Conservation (phyloP, 1,140 invertebrate genomes). For the Wasmannia auropunctata region DNA sequence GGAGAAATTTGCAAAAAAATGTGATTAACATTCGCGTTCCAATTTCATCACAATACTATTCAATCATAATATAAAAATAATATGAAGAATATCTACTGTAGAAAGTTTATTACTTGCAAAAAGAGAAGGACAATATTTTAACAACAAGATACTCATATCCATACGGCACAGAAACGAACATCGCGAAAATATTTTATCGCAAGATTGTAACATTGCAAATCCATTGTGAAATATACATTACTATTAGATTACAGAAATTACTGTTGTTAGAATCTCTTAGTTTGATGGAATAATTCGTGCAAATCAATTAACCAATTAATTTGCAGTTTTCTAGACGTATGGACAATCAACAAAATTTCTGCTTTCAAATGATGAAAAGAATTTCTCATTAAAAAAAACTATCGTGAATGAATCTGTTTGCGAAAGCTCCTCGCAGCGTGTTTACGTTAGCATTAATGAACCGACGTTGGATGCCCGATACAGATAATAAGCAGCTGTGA, state of each 20-base stretch:
- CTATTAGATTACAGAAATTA: neutral
- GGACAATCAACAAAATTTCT: neutral
- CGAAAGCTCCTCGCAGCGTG: neutral
- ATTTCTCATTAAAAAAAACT: slow-evolving; percentile 7
- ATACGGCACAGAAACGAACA: neutral
- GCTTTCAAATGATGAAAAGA: too few species aligned
- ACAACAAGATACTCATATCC: neutral
- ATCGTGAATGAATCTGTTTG: neutral
- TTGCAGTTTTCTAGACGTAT: neutral
- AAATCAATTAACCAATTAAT: neutral
- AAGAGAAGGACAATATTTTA: neutral
- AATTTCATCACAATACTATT: too few species aligned
- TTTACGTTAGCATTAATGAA: neutral
- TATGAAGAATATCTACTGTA: neutral
- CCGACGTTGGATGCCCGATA: neutral
- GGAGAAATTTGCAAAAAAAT: neutral
- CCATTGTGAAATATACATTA: too few species aligned
- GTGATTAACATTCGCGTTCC: too few species aligned
- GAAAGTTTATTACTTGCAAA: neutral
- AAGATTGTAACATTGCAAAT: too few species aligned
- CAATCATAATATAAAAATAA: neutral
- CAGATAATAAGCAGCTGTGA: slow-evolving; percentile 35
- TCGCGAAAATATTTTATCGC: too few species aligned
- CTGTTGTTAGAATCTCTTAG: neutral
- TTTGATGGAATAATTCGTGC: neutral